phyloP scores from a whole-genome alignment of 2,113 vertebrate genomes.

The Pangasianodon hypophthalmus region DNA sequence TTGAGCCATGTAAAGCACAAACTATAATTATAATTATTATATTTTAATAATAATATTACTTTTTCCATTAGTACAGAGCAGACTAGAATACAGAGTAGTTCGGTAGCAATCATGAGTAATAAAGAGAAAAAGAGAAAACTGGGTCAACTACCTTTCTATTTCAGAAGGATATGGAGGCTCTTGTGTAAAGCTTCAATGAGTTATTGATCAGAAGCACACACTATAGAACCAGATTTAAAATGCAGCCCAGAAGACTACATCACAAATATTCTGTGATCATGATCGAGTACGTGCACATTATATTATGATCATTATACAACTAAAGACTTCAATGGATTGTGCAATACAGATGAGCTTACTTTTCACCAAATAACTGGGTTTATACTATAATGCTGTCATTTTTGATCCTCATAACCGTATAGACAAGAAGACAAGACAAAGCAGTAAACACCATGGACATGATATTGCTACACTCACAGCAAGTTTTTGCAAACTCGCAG shows the following conservation, averaged over 20 bases:
- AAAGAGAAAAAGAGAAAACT: neutral
- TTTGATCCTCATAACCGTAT: neutral
- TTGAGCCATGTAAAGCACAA: neutral
- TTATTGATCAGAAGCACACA: neutral
- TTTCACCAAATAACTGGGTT: neutral
- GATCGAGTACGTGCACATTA: neutral
- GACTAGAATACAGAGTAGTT: neutral
- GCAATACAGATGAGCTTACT: neutral
- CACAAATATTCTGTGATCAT: neutral
- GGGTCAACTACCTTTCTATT: neutral
- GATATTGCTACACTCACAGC: neutral
- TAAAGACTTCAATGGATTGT: neutral
- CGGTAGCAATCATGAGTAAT: neutral
- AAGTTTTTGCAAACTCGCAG: neutral
- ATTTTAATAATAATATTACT: neutral
- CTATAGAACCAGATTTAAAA: neutral
- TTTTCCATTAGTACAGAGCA: neutral
- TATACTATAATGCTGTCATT: neutral
- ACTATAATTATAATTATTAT: neutral
- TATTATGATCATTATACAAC: neutral
- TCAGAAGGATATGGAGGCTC: neutral
- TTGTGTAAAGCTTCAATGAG: neutral
- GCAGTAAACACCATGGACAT: neutral
- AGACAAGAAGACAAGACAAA: neutral
- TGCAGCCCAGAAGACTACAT: neutral